Evolutionary conservation across 2,888 invertebrate species (phyloP).

Genomic region (Odontocolon sp.): DNA sequence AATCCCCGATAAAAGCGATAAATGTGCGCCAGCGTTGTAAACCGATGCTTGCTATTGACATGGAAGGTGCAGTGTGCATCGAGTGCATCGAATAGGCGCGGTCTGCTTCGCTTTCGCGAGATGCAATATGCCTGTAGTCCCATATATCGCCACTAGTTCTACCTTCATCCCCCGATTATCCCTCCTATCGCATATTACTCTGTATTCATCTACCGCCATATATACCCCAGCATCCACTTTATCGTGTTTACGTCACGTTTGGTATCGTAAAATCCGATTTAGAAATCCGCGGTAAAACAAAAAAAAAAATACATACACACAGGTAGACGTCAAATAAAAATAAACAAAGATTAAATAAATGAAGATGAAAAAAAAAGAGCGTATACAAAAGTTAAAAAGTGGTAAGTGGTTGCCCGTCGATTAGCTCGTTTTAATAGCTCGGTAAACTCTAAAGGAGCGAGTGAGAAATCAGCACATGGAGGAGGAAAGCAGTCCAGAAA

Average conservation of each 20-base stretch:
- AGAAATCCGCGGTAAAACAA: not conserved
- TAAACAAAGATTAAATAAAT: no score
- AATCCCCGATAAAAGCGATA: constrained; percentile 8
- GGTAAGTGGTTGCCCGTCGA: not conserved
- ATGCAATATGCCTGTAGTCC: not conserved
- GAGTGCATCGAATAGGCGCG: not conserved
- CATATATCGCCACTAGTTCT: constrained; percentile 10
- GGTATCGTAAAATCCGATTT: not conserved
- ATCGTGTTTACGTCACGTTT: not conserved
- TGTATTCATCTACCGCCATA: not conserved
- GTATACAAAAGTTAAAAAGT: not conserved
- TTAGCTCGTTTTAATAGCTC: not conserved
- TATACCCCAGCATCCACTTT: not conserved
- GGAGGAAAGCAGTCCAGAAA: not conserved
- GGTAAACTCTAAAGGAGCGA: not conserved
- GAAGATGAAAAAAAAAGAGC: not conserved
- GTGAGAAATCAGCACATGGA: not conserved
- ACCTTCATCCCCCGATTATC: constrained; percentile 25
- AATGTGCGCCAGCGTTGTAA: constrained; percentile 6
- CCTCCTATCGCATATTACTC: constrained; percentile 6
- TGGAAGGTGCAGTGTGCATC: not conserved
- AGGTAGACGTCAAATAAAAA: no score
- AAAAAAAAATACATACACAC: not conserved
- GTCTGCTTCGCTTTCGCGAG: not conserved
- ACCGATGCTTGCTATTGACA: not conserved